A percentile compares a stretch with the other conserved stretches of the same genome.
phyloP scores from a whole-genome alignment of 2,797 vertebrate species.

The Chrosomus eos region DNA sequence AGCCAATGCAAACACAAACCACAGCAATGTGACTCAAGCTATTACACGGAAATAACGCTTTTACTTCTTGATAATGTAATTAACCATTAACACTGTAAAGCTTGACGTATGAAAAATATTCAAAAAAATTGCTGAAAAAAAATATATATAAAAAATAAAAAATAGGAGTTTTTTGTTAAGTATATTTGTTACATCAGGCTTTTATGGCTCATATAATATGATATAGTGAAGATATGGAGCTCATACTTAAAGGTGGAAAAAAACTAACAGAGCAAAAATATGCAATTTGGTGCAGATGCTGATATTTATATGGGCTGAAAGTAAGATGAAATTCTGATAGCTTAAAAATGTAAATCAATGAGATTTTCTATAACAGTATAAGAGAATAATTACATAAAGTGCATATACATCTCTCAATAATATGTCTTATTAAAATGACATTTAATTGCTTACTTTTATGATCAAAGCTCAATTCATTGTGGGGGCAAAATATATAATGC shows the following conservation, averaged over 20 bases:
- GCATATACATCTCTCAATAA: background rate
- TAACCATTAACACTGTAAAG: background rate
- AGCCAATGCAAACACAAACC: slow-evolving; percentile 15
- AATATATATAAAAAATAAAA: too few relatives aligned
- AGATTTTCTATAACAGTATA: background rate
- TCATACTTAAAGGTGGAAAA: background rate
- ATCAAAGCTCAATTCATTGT: background rate
- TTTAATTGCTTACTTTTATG: background rate
- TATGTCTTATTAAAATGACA: background rate
- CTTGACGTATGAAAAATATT: background rate
- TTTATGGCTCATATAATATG: background rate
- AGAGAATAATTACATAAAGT: background rate
- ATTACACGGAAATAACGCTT: background rate
- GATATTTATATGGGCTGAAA: background rate
- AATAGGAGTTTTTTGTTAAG: background rate
- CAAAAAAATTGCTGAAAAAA: too few relatives aligned
- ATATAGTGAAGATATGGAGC: background rate
- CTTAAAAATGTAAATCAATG: background rate
- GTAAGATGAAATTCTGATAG: background rate
- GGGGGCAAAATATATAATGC: too few relatives aligned
- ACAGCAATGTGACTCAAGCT: slow-evolving; percentile 17
- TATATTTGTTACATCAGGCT: background rate
- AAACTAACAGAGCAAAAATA: background rate
- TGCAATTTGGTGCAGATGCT: background rate
- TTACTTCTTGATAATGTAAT: background rate